Percentiles rank a stretch among this genome's conserved stretches.
These are phyloP conservation scores for Muschampia staudingeri DNA, from an alignment of 2,888 invertebrate genomes.

Conservation along the genomic window DNA sequence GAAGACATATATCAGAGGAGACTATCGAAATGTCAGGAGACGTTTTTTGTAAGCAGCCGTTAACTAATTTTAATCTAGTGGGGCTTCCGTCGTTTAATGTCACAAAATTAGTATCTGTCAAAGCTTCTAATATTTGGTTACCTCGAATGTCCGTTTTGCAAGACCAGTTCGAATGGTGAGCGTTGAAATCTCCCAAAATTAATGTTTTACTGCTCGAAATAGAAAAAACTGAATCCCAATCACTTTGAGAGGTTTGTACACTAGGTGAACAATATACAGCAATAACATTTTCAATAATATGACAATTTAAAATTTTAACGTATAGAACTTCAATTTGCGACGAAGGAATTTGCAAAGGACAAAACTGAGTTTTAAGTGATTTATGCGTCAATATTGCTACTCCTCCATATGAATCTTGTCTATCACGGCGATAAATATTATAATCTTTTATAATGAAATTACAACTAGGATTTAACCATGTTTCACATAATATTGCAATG, in stretches of 20 bases:
- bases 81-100: constrained; percentile 57
- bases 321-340: constrained; percentile 57
- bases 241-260: constrained; percentile 43
- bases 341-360: background rate
- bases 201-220: background rate
- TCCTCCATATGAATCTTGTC: constrained; percentile 18
- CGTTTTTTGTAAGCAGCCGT: constrained; percentile 56
- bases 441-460: background rate
- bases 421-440: background rate
- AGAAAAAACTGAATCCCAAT: constrained; percentile 69
- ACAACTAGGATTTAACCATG: background rate
- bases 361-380: constrained; percentile 6
- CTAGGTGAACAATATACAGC: constrained; percentile 65
- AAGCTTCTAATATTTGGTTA: constrained; percentile 58
- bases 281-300: constrained; percentile 60
- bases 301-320: constrained; percentile 65
- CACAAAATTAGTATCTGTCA: constrained; percentile 54
- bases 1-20: constrained; percentile 52
- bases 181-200: constrained; percentile 65
- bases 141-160: constrained; percentile 66
- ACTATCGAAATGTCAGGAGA: constrained; percentile 65
- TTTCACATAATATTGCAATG: background rate
- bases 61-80: constrained; percentile 61
- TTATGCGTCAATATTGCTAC: constrained; percentile 27
- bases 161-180: constrained; percentile 69